Evolutionary conservation across 30 jellyfish, hydroid and myxozoan genomes (phyloP), one percentile per base, ranked within the genome.

Genomic region (Hydra vulgaris): DNA sequence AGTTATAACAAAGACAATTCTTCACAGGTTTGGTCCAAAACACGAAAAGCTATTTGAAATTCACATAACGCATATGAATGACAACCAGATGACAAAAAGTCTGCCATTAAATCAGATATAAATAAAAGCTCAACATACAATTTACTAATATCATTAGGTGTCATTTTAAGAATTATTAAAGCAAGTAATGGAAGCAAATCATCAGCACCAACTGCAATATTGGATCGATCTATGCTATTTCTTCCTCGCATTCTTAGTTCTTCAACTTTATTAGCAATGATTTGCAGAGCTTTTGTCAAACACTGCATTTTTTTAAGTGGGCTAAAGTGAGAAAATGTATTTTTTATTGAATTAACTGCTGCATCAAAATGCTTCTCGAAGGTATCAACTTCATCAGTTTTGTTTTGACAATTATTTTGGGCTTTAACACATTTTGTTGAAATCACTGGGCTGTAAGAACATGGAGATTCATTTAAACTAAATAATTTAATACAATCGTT

Each of bases 61-160:
- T 81, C 95, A 66, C 96, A 86, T 80, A 90, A 83, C 0, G 97
- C 95, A 72, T 90, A 90, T 21, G 97, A 90, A 79, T 90, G 97
- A 78, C 95, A 86, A 18, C 97, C 97, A n/a, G 87, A 79, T 23
- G 95, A 61, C n/a, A 90, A 76, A 69, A 90, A 90, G 17, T 90
- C 96, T 19, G 93, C 95, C 95, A 90, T 86, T 83, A 85, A 66
- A 66, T 89, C 97, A 8, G 91, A 86, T 15, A 82, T 78, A 61
- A 77, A 90, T 54, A 88, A 52, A 77, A 90, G 23, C 55, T 90
- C 97, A 8, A 86, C 91, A 72, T 27, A 90, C 25, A 90, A 78
- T 26, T 90, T 82, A 21, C 90, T 94, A 40, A 90, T 88, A 53
- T 90, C 96, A 8, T 27, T 73, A 19, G 97, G 95, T 53, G 83